phyloP scores from a whole-genome alignment of 2,888 invertebrate genomes.

The Acleris laterana region DNA sequence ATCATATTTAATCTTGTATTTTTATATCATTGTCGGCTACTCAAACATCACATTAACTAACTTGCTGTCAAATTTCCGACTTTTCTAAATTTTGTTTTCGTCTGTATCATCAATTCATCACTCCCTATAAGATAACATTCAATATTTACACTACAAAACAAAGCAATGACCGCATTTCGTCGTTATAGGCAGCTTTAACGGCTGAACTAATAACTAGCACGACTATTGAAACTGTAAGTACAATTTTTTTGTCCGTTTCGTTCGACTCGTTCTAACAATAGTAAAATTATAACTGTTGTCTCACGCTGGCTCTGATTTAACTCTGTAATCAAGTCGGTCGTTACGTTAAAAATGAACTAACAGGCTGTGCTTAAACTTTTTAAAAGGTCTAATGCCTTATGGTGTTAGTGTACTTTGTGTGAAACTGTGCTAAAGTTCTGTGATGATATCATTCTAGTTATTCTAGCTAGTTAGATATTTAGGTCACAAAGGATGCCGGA shows the following conservation, averaged over 20 bases:
- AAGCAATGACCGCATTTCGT: conserved; percentile 28
- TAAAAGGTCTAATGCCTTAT: not conserved
- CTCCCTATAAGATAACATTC: conserved; percentile 32
- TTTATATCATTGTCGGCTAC: not conserved
- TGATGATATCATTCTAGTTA: conserved; percentile 15
- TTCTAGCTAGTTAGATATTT: not conserved
- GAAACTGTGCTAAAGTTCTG: not conserved
- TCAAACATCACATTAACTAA: conserved; percentile 11
- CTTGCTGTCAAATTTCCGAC: conserved; percentile 10
- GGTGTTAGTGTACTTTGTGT: not conserved
- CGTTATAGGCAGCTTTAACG: conserved; percentile 24
- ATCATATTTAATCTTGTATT: too few relatives aligned
- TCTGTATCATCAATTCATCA: conserved; percentile 6
- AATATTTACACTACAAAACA: conserved; percentile 37
- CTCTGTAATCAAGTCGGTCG: conserved; percentile 11
- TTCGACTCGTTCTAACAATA: conserved; percentile 28
- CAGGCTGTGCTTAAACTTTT: not conserved
- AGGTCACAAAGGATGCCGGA: conserved; percentile 17
- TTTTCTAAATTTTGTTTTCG: conserved; percentile 26
- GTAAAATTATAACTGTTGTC: conserved; percentile 23
- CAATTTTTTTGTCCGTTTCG: conserved; percentile 12
- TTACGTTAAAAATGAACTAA: not conserved
- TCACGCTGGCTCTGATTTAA: conserved; percentile 17
- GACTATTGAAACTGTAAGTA: conserved; percentile 24
- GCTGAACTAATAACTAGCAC: conserved; percentile 33